Evolutionary conservation across 2,113 vertebrate genomes (phyloP), one percentile per base, ranked within the genome.

Genomic region (Sapayoa aenigma): DNA sequence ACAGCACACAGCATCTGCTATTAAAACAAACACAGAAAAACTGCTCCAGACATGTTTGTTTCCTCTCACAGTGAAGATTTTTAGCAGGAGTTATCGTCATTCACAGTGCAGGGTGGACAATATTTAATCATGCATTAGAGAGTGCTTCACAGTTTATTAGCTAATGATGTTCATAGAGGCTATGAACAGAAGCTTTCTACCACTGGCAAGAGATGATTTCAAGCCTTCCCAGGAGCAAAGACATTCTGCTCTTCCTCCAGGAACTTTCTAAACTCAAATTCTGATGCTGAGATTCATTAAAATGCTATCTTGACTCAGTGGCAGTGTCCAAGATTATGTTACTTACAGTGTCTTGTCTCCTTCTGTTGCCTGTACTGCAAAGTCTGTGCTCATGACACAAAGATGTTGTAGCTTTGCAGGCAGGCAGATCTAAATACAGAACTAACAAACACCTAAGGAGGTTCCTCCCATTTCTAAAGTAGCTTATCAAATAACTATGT

Each of bases 31-130:
- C 50, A 75, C 24, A 59, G 39, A 44, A 68, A 88, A 90, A 60
- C 22, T 6, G 22, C 60, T 88, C 65, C 72, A 92, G 59, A 93
- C 93, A 77, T 22, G 4, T 50, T 90, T 84, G 63, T 41, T 91
- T 85, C 77, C 35, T 71, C 92, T 80, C 87, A 74, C 39, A 90
- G 69, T 13, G 50, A 84, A 71, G 88, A 84, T 56, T 59, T 85
- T 69, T 28, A 74, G 67, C 76, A 88, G 83, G 72, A 90, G 71
- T 86, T 92, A 66, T 2, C 63, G 72, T 84, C 67, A 41, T 60
- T 80, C 53, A n/a, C 66, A 52, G 11, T 11, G 35, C 90, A 85
- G 72, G 42, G 78, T 90, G 94, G 87, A 88, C 91, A 96, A 92
- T 37, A 84, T 77, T 71, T 79, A 78, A 39, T 84, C 75, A n/a